Base-by-base conservation (phyloP, 2,888 invertebrate genomes). In the Drosophila infuscata region DNA sequence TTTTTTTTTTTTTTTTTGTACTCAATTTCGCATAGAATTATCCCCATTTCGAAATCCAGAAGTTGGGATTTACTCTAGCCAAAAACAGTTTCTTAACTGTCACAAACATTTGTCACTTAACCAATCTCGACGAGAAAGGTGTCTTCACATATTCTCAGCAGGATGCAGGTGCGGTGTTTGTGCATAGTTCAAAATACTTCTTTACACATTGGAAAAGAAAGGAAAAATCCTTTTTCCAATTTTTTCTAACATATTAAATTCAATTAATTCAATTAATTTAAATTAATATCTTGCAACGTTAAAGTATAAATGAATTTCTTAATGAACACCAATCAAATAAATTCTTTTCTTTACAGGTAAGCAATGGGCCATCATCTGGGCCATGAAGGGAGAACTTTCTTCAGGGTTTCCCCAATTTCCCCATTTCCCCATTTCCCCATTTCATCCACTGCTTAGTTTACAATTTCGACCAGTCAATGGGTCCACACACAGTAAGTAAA, bases 311-410 rank as follows among this genome's bases (percentile, higher is more conserved):
- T 38, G 38, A 17, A 38, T 7, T 38, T 30, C 7, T 3, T 29
- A 56, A 29, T 56, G 29, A 56, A 29, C 12, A 49, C 29, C 41
- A 49, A 75, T 52, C 49, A 48, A 56, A 59, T 48, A 38, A 38
- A 60, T 36, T 52, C 33, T 25, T 52, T 29, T 57, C 30, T 38
- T 51, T 35, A 29, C 60, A 79, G 53, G 63, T 79, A 64, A 62
- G 30, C 54, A 20, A 61, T 58, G 17, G 38, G 38, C 61, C 41
- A 78, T 54, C 52, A 67, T 57, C 59, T 30, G 20, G 49, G 30
- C 17, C 17, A 35, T 8, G 49, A 5, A 17, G 17, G 17, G 3
- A 25, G 7, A 25, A 25, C 25, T 51, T 41, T 36, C 41, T 43
- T 33, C 25, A n/a, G 20, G 3, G 43, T 11, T 20, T 20, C 20